Evolutionary conservation across 2,888 invertebrate genomes (phyloP), one percentile per base, ranked within the genome.

Genomic region (Erebia aethiops): DNA sequence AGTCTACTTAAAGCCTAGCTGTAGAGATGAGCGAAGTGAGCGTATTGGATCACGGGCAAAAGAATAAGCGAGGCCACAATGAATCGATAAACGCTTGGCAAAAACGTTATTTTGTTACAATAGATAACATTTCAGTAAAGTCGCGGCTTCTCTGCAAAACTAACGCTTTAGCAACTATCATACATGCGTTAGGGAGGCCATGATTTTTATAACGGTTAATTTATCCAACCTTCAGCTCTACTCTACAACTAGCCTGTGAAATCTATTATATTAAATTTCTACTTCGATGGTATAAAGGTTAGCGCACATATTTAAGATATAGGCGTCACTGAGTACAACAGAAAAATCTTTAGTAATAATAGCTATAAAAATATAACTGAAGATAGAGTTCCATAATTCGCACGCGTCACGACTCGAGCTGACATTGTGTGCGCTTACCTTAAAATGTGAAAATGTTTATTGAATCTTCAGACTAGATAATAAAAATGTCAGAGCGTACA

Each of bases 391-490:
- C 21, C n/a, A 41, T 14, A 56, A 21, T 21, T n/a, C 46, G 13
- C 26, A 52, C 49, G 13, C 43, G 21, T 21, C 18, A 9, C 13
- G 21, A 21, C 26, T 41, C 14, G 51, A 14, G 13, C 41, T 51
- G 51, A 52, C 18, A 46, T 49, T 49, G 62, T 49, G 46, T 62
- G 62, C 62, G 62, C 62, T 62, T 49, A 49, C 62, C 62, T 62
- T 62, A 62, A 62, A 49, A 62, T 62, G 46, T 62, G 46, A 43
- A 61, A 62, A 49, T 49, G 46, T 62, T 49, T 62, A 62, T 62
- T 62, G 62, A 62, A 62, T 62, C 62, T 13, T 49, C 49, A 46
- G 13, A 11, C 21, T 43, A 62, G 49, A 62, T 62, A 62, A 62
- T 62, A 62, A 62, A 61, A 49, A 62, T 62, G 62, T 64, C 9